phyloP scores from a whole-genome alignment of 2,888 invertebrate species.

The Phragmatobia fuliginosa region DNA sequence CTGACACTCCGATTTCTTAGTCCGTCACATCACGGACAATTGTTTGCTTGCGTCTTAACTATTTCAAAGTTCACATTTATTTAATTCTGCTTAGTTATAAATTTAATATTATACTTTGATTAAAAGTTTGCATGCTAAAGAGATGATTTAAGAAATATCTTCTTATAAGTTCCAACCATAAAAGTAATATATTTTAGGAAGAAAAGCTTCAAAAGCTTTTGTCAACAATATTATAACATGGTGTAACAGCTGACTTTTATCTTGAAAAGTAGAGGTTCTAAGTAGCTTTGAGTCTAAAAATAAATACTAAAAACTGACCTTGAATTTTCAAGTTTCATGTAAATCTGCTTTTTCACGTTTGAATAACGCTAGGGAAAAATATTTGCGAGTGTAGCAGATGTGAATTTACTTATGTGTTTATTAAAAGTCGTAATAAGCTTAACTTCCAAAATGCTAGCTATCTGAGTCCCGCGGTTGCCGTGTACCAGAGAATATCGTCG shows the following conservation, averaged over 20 bases:
- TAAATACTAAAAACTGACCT: neutral
- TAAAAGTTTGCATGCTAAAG: neutral
- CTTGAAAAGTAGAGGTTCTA: neutral
- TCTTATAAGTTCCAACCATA: neutral
- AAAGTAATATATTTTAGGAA: neutral
- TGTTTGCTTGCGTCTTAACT: neutral
- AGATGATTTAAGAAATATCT: no score
- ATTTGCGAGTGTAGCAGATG: constrained; percentile 2
- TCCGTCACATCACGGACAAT: no score
- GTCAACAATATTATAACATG: neutral
- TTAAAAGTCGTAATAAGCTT: neutral
- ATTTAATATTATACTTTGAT: neutral
- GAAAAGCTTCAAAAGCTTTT: neutral
- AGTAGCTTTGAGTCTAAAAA: constrained; percentile 3
- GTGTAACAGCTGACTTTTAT: neutral
- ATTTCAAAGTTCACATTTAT: neutral
- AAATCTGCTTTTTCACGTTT: neutral
- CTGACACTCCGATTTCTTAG: no score
- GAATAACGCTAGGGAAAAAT: neutral
- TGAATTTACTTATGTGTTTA: neutral
- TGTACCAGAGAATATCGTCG: no score
- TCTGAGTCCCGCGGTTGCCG: no score
- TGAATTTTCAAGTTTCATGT: neutral
- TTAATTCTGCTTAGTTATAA: no score
- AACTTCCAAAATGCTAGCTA: no score